Conservation (phyloP, 2,797 vertebrate species). For the Loris lydekkerianus region DNA sequence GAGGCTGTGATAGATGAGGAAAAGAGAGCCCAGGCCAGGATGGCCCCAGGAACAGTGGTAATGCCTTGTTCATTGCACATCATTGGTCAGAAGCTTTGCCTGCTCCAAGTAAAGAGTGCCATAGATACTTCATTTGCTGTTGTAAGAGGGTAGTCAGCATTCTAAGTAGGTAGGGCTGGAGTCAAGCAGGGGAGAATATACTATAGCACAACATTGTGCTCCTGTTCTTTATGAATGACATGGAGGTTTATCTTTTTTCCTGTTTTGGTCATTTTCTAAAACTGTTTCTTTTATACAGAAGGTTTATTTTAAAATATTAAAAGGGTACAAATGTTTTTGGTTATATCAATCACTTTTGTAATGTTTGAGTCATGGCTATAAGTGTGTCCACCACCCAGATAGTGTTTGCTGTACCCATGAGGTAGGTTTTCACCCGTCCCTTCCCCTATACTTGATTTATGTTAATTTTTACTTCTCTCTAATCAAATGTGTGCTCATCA, state of each 20-base stretch:
- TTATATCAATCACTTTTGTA: too few relatives aligned
- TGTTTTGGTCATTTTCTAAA: not conserved
- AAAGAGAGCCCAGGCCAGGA: not conserved
- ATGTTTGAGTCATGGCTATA: too few relatives aligned
- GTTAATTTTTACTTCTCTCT: too few relatives aligned
- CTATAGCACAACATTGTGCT: not conserved
- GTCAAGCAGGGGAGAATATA: not conserved
- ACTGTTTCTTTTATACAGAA: not conserved
- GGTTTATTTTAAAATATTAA: too few relatives aligned
- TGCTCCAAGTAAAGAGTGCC: not conserved
- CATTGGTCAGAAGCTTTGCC: not conserved
- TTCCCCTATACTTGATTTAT: too few relatives aligned
- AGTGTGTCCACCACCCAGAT: too few relatives aligned
- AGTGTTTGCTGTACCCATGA: too few relatives aligned
- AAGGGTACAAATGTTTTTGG: too few relatives aligned
- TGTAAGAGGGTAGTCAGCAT: not conserved
- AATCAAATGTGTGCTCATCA: too few relatives aligned
- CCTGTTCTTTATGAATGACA: not conserved
- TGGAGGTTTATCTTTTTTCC: not conserved
- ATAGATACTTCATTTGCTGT: not conserved
- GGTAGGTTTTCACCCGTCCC: too few relatives aligned
- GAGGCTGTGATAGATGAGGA: slow-evolving; percentile 3
- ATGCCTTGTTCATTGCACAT: too few relatives aligned
- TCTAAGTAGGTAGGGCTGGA: not conserved
- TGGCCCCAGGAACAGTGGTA: too few relatives aligned